These are phyloP conservation scores for Sipha maydis DNA, from an alignment of 2,888 invertebrate genomes.

Conservation along the genomic window DNA sequence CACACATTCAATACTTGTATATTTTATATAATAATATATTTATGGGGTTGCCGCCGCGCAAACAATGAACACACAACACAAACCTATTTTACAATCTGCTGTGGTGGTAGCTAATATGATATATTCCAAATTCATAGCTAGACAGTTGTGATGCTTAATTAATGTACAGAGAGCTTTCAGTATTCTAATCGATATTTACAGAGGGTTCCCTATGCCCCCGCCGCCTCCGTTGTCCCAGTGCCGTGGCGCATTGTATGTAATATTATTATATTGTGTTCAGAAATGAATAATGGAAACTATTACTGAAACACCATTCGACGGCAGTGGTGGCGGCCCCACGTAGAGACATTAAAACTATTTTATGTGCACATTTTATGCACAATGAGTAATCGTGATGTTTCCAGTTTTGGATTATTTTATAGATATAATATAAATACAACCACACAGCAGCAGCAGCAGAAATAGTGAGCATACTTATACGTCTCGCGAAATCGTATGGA, in stretches of 20 bases:
- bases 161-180: conserved; percentile 56
- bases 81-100: conserved; percentile 22
- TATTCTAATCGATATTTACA: conserved; percentile 61
- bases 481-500: background rate
- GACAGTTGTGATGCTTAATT: conserved; percentile 55
- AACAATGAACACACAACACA: conserved; percentile 1
- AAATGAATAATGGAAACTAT: conserved; percentile 62
- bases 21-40: background rate
- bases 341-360: conserved; percentile 58
- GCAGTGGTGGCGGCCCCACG: conserved; percentile 5
- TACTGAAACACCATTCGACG: conserved; percentile 48
- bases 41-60: background rate
- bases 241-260: background rate
- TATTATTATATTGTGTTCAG: conserved; percentile 59
- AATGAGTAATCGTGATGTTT: conserved; percentile 47
- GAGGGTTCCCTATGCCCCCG: conserved; percentile 37
- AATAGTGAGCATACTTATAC: background rate
- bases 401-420: conserved; percentile 53
- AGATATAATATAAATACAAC: conserved; percentile 23
- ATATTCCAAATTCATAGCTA: conserved; percentile 39
- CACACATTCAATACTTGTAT: background rate
- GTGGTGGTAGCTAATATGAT: conserved; percentile 43
- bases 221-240: background rate
- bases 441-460: no score
- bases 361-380: conserved; percentile 55